Evolutionary conservation across 2,888 invertebrate species (phyloP), one percentile per base, ranked within the genome.

Genomic region (Aproaerema taeniolella): DNA sequence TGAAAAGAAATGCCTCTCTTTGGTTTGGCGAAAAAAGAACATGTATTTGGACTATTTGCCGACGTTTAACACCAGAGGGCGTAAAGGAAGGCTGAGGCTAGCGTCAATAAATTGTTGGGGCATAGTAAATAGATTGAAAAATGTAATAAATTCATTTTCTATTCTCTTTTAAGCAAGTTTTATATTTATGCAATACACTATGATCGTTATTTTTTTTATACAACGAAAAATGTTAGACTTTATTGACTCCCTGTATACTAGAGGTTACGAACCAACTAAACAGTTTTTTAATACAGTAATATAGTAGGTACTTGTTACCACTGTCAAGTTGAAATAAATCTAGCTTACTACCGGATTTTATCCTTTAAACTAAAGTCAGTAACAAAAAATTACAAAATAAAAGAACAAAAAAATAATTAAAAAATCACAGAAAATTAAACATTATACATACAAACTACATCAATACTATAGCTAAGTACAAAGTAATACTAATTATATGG

Each of bases 351-450:
- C 53, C 60, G 77, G 79, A 82, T 81, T 68, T 59, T 41, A 82
- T 85, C 79, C 79, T 66, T 64, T 72, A 75, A 29, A 67, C 60
- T 65, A 71, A 66, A 61, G 58, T 31, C 29, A 61, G 53, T 59
- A 61, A 61, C 61, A 70, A 66, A 61, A n/a, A n/a, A n/a, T n/a
- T 67, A 65, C 64, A 57, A 57, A 52, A 51, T 60, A 67, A 63
- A 66, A 57, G 68, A 71, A 35, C 35, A 62, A 66, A 63, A 60
- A 67, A 58, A 49, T 55, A 63, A 65, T 61, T 67, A 67, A 80
- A 83, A 67, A 80, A 85, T 81, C 82, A 85, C 82, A 82, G 79
- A 77, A 76, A 74, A 66, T 54, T 53, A 73, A 73, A 74, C 65
- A 68, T 67, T 67, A n/a, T 67, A 80, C 61, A 70, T 61, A 62